These are phyloP conservation scores for Trachymyrmex cornetzi DNA, from an alignment of 1,140 invertebrate genomes.

Conservation along the genomic window DNA sequence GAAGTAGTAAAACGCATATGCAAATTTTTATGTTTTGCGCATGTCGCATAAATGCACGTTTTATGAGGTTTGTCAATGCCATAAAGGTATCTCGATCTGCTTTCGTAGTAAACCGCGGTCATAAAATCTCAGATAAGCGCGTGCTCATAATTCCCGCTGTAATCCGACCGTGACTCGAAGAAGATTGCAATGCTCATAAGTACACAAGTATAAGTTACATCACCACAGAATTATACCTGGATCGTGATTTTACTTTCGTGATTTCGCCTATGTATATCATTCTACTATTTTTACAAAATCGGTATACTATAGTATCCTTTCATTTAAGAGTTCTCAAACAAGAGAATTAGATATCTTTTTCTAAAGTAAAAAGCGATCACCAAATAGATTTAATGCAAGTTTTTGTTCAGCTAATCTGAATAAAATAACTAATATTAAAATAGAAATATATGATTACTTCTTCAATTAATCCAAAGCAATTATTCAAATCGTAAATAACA, in stretches of 20 bases:
- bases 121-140: slow-evolving; percentile 48
- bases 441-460: neutral
- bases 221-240: slow-evolving; percentile 2
- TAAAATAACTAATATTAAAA: slow-evolving; percentile 1
- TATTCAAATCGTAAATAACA: neutral
- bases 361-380: neutral
- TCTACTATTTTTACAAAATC: neutral
- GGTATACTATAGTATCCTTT: neutral
- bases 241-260: slow-evolving; percentile 12
- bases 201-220: slow-evolving; percentile 31
- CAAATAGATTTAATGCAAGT: neutral
- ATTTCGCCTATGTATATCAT: neutral
- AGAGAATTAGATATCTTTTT: neutral
- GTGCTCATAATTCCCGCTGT: slow-evolving; percentile 43
- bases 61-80: slow-evolving; percentile 45
- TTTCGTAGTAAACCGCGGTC: slow-evolving; percentile 40
- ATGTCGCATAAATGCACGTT: slow-evolving; percentile 33
- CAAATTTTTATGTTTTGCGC: slow-evolving; percentile 32
- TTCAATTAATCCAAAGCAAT: neutral
- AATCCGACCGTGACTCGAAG: slow-evolving; percentile 39
- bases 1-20: neutral
- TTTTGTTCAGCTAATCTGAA: neutral
- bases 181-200: slow-evolving; percentile 30
- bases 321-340: neutral
- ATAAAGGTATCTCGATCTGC: slow-evolving; percentile 47